Percentiles rank a stretch among this genome's conserved stretches.
Evolutionary conservation across 1,140 invertebrate genomes (phyloP).

Genomic region (Diorhabda carinulata): DNA sequence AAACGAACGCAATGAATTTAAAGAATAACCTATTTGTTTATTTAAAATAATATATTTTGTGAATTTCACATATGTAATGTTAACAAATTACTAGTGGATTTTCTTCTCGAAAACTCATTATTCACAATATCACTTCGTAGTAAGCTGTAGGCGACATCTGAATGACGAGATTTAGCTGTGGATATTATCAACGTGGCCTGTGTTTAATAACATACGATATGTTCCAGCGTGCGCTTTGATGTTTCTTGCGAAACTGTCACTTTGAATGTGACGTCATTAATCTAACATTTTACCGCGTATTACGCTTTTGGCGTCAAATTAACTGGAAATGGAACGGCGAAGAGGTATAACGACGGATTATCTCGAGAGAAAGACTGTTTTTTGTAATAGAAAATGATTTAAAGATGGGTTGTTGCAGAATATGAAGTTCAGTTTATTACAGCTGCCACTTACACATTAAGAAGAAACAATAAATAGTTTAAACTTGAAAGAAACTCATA

Average conservation of each 20-base stretch:
- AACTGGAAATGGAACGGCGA: neutral
- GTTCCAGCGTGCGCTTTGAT: neutral
- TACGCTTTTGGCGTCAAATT: constrained; percentile 2
- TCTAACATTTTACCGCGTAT: constrained; percentile 2
- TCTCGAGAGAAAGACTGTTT: neutral
- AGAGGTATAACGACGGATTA: neutral
- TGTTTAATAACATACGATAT: constrained; percentile 3
- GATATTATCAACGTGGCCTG: constrained; percentile 1
- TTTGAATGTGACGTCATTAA: neutral
- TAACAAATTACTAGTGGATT: too few species aligned
- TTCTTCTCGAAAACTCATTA: too few species aligned
- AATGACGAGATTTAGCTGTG: constrained; percentile 2
- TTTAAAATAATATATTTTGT: too few species aligned
- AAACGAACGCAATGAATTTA: too few species aligned
- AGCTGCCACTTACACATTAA: too few species aligned
- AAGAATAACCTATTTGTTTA: too few species aligned
- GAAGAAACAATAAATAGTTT: too few species aligned
- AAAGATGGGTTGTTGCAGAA: neutral
- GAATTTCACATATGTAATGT: too few species aligned
- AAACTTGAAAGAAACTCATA: too few species aligned
- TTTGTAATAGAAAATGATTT: neutral
- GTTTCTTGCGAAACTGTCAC: neutral
- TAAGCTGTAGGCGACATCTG: constrained; percentile 3
- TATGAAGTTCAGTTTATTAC: neutral
- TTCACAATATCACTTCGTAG: too few species aligned